Evolutionary conservation across 2,888 invertebrate species (phyloP), one percentile per base, ranked within the genome.

Genomic region (Trissonchulus latispiculum): DNA sequence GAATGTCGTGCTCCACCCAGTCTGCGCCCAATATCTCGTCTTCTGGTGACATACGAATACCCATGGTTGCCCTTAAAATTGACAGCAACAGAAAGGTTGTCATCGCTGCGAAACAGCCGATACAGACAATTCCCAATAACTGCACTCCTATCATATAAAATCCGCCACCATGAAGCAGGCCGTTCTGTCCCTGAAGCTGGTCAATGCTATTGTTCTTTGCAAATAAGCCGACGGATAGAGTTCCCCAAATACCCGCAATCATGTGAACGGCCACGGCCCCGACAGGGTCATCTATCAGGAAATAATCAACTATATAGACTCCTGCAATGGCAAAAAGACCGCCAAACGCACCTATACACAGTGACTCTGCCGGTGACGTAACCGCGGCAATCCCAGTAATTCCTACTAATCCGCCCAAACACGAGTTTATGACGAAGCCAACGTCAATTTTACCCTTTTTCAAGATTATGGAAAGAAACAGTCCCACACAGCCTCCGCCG

Each of bases 281-380:
- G 0, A 95, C 95, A 0, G 95, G 95, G 83, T 92, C 92, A 80
- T 95, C 95, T 0, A 95, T 88, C 15, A 89, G 88, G 75, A 91
- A 80, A 81, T 85, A 87, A 83, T 93, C 92, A 77, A 94, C 88
- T 18, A 92, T 80, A 36, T 29, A 31, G 1, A 15, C 18, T 15
- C 2, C 35, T 3, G n/a, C 31, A 31, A 32, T 23, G 62, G 67
- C 72, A 33, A 72, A 8, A 48, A 48, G 23, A 8, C 48, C 48
- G 23, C 8, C 8, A 8, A 48, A 23, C 48, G 23, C 23, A 15
- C 66, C 66, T 15, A 8, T 15, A 8, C 8, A 8, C 28, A 64
- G 28, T 15, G 93, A 88, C 81, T 94, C 93, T 92, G 93, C 93
- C 0, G 91, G 90, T 73, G 71, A 72, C 48, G 66, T 76, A n/a